Conservation (phyloP, 2,888 invertebrate genomes). For the Linnaemya tessellans region DNA sequence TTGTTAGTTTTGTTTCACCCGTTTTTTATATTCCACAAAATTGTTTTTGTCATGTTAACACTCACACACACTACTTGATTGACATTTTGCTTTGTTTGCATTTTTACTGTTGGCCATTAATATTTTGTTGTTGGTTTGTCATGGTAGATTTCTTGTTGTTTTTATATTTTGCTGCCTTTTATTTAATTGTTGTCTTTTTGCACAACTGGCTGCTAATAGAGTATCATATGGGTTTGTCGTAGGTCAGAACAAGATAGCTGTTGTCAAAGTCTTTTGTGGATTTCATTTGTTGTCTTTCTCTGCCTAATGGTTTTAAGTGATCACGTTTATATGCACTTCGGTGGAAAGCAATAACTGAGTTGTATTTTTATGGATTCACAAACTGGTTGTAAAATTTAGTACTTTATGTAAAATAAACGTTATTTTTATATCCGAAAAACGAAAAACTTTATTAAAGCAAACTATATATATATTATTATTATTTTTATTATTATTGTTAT, state of each 20-base stretch:
- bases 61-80: constrained; percentile 17
- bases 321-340: constrained; percentile 37
- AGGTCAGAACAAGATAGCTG: constrained; percentile 61
- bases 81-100: constrained; percentile 61
- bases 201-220: constrained; percentile 10
- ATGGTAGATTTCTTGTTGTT: constrained; percentile 8
- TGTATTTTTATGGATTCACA: neutral
- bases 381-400: constrained; percentile 18
- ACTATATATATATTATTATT: too few relatives aligned
- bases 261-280: neutral
- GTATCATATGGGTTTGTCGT: constrained; percentile 46
- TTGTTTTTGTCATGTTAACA: constrained; percentile 57
- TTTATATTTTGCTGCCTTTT: constrained; percentile 12
- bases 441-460: neutral
- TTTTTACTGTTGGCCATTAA: constrained; percentile 39
- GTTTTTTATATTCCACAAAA: constrained; percentile 66
- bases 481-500: too few relatives aligned
- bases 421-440: neutral
- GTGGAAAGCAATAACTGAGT: constrained; percentile 2
- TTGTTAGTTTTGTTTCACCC: constrained; percentile 65
- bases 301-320: constrained; percentile 32
- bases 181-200: constrained; percentile 39
- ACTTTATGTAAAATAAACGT: neutral
- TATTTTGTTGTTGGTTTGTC: constrained; percentile 52
- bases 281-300: constrained; percentile 23